A percentile compares a stretch with the other conserved stretches of the same genome.
phyloP scores from a whole-genome alignment of 1,140 invertebrate species.

The Paraescarpia echinospica region DNA sequence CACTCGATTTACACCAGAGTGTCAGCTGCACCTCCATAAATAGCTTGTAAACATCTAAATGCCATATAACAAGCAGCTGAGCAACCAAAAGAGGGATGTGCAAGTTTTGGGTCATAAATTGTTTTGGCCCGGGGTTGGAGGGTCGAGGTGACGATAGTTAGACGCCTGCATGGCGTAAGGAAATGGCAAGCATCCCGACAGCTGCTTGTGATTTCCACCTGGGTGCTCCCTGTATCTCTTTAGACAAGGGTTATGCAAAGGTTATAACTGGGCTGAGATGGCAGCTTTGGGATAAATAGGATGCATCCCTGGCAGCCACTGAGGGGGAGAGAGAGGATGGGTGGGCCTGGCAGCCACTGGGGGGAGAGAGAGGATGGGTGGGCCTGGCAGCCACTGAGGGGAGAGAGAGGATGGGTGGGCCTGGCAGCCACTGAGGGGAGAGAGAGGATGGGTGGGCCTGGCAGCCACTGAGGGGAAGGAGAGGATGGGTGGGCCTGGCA shows the following conservation, averaged over 20 bases:
- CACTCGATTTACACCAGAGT: neutral
- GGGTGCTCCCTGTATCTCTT: neutral
- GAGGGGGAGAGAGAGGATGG: no score
- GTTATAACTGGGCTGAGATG: neutral
- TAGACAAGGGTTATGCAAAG: neutral
- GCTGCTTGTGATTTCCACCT: neutral
- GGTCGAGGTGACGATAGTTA: neutral
- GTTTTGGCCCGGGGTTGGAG: neutral
- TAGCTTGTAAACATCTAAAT: neutral
- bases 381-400: neutral
- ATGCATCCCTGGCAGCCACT: neutral
- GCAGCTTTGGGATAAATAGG: neutral
- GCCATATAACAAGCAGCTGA: neutral
- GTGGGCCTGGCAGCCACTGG: no score
- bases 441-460: neutral
- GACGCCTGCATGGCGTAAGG: neutral
- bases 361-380: neutral
- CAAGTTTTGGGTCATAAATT: constrained; percentile 2
- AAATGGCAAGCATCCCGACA: neutral
- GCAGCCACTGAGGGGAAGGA: neutral
- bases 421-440: neutral
- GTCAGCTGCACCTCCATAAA: neutral
- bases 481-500: neutral
- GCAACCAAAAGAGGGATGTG: neutral
- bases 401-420: neutral